A percentile compares a stretch with the other conserved stretches of the same genome.
Evolutionary conservation across 2,888 invertebrate genomes (phyloP).

Genomic region (Dichetophora obliterata): DNA sequence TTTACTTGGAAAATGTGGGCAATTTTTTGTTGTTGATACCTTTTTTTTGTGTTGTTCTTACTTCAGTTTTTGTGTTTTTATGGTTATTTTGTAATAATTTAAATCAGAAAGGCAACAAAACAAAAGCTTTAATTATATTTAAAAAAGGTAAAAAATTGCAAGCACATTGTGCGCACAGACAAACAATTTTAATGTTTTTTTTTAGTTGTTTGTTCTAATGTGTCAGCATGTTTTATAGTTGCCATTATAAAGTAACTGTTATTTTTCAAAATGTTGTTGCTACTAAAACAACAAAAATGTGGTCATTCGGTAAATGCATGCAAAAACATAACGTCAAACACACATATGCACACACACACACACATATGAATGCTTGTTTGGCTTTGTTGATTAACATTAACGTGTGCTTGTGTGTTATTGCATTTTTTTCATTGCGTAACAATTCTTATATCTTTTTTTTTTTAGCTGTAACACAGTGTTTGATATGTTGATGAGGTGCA

Average conservation of each 20-base stretch:
- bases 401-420: neutral
- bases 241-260: constrained; percentile 20
- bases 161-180: too few species aligned
- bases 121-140: too few species aligned
- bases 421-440: neutral
- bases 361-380: neutral
- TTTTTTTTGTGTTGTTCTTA: too few species aligned
- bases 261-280: constrained; percentile 5
- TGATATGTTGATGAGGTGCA: neutral
- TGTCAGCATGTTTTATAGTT: constrained; percentile 15
- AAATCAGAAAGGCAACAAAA: too few species aligned
- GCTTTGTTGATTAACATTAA: neutral
- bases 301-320: neutral
- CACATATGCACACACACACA: neutral
- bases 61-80: too few species aligned
- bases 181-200: neutral
- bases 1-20: too few species aligned
- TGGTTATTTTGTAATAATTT: too few species aligned
- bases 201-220: neutral
- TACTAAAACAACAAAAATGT: constrained; percentile 3
- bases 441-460: neutral
- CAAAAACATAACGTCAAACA: neutral
- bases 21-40: too few species aligned
- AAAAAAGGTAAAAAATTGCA: too few species aligned
- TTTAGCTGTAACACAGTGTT: neutral